Base-by-base conservation (phyloP, 2,113 vertebrate species). In the Neolamprologus sp. region DNA sequence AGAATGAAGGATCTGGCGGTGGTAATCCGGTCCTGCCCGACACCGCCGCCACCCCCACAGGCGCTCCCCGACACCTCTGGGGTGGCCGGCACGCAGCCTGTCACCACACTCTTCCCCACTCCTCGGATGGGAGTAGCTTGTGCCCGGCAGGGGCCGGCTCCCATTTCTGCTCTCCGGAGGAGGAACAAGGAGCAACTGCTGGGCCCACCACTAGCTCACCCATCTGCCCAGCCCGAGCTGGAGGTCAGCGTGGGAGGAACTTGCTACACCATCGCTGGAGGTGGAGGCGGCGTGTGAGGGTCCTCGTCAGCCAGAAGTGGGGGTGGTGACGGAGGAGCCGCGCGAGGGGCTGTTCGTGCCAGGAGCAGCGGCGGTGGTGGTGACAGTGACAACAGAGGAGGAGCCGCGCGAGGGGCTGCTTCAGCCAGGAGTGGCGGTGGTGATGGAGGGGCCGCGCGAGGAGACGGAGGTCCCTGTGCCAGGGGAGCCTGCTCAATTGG, bases 261-360 rank as follows among this genome's bases (percentile, higher is more conserved):
- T 33, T 60, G 9, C 9, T 33, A 1, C 57, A 0, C 57, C 28
- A 60, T 60, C 28, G 28, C 57, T 60, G 57, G 3, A 6, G 28
- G 57, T 60, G 28, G 57, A 60, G 26, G 57, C 1, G 28, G 57
- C 14, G 1, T 19, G 16, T 7, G 5, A 33, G 58, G 16, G 58
- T 63, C 28, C 28, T 5, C 0, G 0, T 0, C 28, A 33, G 4
- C 58, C 0, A 0, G 58, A 63, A 63, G 4, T 0, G 0, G 57
- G 2, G 57, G 28, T 33, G 57, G 57, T 33, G 57, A 30, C 1
- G 26, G 55, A 58, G 13, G 13, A 2, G 55, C 21, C 12, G 11
- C 0, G 2, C 12, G 6, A 55, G 11, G 21, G 54, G 21, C 54
- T 57, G 54, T 2, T 26, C 1, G 0, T 1, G 54, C 4, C 2